Conservation (phyloP, 2,888 invertebrate genomes). For the Lycophotia porphyrea region DNA sequence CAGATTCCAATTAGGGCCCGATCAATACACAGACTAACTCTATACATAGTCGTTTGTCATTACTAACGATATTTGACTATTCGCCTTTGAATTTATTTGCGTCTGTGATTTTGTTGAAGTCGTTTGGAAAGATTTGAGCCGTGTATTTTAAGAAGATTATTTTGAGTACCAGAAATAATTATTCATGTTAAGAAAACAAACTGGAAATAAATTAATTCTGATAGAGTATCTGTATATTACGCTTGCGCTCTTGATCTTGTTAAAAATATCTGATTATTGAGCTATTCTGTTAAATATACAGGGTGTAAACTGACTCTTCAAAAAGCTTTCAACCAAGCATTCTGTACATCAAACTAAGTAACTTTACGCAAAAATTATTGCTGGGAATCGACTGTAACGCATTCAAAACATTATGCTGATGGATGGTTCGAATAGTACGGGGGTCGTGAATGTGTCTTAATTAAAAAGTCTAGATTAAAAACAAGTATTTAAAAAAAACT, state of each 20-base stretch:
- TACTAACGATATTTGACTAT: constrained; percentile 19
- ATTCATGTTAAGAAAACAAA: not conserved
- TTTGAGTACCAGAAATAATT: not conserved
- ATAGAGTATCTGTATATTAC: not conserved
- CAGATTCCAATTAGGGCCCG: constrained; percentile 53
- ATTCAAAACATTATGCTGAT: too few species aligned
- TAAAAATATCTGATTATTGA: not conserved
- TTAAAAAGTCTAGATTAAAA: too few species aligned
- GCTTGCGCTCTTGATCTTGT: not conserved
- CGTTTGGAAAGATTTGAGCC: not conserved
- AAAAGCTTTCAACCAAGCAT: too few species aligned
- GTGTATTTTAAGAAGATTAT: not conserved
- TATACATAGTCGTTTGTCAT: constrained; percentile 35
- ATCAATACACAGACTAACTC: constrained; percentile 48
- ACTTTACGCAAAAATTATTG: too few species aligned
- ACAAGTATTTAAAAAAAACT: too few species aligned
- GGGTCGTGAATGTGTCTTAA: too few species aligned
- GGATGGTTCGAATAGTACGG: too few species aligned
- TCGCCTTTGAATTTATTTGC: constrained; percentile 15
- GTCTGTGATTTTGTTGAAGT: constrained; percentile 19
- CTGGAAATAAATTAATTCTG: not conserved
- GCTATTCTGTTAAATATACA: too few species aligned
- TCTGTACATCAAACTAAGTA: too few species aligned
- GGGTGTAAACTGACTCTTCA: too few species aligned
- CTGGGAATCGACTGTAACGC: too few species aligned